phyloP scores from a whole-genome alignment of 1,140 invertebrate genomes.

The Magallana ariakensis region DNA sequence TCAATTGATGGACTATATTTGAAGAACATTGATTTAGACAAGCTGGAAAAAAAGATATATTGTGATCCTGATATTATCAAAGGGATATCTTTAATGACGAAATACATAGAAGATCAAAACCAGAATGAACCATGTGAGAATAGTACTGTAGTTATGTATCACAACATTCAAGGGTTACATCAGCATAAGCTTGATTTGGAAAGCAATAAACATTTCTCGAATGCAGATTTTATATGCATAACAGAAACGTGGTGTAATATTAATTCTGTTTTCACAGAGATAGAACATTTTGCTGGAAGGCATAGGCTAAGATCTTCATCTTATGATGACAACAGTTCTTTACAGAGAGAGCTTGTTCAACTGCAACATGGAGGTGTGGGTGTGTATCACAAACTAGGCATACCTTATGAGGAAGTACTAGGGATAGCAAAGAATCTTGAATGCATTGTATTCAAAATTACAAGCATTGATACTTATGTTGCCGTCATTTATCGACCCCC shows the following conservation, averaged over 20 bases:
- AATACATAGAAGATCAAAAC: not conserved
- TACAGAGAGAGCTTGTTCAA: too few relatives aligned
- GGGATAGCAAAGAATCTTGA: not conserved
- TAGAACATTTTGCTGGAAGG: too few relatives aligned
- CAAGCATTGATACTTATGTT: not conserved
- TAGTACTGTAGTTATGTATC: not conserved
- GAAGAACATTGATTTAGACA: not conserved
- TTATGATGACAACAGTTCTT: too few relatives aligned
- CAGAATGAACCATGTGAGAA: too few relatives aligned
- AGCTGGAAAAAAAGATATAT: not conserved
- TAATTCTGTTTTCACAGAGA: too few relatives aligned
- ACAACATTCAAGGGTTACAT: constrained; percentile 22
- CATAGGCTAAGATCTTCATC: too few relatives aligned
- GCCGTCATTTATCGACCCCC: not conserved
- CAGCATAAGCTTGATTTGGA: not conserved
- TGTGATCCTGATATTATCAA: not conserved
- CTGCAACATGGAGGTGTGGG: not conserved
- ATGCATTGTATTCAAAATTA: not conserved
- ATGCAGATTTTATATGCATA: constrained; percentile 4
- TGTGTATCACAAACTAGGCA: too few relatives aligned
- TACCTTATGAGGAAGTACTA: too few relatives aligned
- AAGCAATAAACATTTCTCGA: not conserved
- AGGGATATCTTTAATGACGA: not conserved
- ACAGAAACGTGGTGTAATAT: constrained; percentile 22
- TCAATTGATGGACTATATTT: constrained; percentile 41